Evolutionary conservation across 2,113 vertebrate genomes (phyloP).

Genomic region (Paratilapia polleni): DNA sequence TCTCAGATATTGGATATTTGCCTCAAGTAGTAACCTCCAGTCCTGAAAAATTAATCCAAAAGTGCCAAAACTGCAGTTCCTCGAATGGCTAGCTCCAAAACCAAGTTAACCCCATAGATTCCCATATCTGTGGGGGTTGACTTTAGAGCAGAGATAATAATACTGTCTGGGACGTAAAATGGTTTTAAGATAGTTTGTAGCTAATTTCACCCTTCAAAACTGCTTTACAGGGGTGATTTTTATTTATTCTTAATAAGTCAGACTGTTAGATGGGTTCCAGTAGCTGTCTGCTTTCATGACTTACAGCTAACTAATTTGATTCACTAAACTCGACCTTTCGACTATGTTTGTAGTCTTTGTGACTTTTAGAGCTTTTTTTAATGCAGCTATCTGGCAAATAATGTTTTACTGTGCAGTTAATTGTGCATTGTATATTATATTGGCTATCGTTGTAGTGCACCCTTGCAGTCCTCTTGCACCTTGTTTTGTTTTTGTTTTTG

Average conservation of each 20-base stretch:
- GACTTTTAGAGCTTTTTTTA: not conserved
- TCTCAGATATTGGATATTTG: not conserved
- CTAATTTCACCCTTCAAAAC: not conserved
- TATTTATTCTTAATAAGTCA: not conserved
- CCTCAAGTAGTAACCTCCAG: not conserved
- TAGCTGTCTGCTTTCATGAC: not conserved
- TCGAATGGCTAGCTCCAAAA: not conserved
- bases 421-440: not conserved
- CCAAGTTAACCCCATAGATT: not conserved
- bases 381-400: not conserved
- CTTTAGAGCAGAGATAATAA: too few species aligned
- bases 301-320: not conserved
- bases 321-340: not conserved
- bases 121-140: not conserved
- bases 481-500: too few species aligned
- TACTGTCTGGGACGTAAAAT: too few species aligned
- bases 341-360: not conserved
- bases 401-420: not conserved
- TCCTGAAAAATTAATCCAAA: not conserved
- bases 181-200: fast-evolving
- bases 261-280: not conserved
- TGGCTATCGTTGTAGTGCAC: too few species aligned
- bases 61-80: not conserved
- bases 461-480: too few species aligned
- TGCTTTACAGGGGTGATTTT: not conserved